Conservation (phyloP, 2,113 vertebrate species). For the Malurus alboscapulatus region DNA sequence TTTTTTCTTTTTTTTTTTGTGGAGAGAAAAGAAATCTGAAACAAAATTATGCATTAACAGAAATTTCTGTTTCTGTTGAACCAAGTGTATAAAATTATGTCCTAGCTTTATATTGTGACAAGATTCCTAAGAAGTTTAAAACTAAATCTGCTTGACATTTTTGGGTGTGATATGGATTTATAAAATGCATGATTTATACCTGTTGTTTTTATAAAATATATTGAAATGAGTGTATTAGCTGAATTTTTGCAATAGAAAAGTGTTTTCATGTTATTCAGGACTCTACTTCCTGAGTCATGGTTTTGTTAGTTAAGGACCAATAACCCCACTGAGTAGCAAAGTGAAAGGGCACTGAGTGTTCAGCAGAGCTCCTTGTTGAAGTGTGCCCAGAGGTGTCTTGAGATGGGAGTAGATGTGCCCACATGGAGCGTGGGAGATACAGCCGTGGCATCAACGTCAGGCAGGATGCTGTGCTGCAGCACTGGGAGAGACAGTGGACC, state of each 20-base stretch:
- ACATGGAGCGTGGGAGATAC: background rate
- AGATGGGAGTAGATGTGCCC: fast-evolving
- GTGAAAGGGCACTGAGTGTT: background rate
- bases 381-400: background rate
- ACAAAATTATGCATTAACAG: background rate
- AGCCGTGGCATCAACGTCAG: fast-evolving
- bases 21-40: background rate
- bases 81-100: background rate
- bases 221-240: background rate
- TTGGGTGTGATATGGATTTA: background rate
- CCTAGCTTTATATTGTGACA: background rate
- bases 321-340: background rate
- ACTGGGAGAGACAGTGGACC: background rate
- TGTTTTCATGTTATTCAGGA: background rate
- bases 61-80: background rate
- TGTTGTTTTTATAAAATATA: background rate
- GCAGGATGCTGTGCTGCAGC: background rate
- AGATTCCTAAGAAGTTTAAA: background rate
- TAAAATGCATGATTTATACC: background rate
- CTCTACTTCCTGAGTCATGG: background rate
- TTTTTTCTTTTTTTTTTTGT: background rate
- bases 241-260: background rate
- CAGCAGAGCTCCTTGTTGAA: background rate
- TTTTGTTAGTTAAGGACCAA: background rate
- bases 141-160: background rate